These are phyloP conservation scores for Teleiodes luculella DNA, from an alignment of 2,888 invertebrate species.

Conservation along the genomic window DNA sequence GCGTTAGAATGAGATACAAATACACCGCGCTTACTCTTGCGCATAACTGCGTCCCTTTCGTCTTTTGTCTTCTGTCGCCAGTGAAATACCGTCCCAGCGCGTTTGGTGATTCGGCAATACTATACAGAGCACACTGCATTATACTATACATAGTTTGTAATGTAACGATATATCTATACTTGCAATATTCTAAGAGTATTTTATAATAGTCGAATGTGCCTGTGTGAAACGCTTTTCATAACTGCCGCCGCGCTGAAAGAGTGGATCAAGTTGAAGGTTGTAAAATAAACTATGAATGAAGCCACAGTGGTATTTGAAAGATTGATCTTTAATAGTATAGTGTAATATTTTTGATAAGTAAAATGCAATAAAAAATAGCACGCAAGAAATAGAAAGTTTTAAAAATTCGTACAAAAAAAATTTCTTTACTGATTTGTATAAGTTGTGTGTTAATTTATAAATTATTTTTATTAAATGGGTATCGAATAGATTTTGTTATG, in stretches of 20 bases:
- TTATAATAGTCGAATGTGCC: conserved; percentile 47
- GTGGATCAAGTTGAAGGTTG: neutral
- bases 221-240: conserved; percentile 33
- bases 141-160: conserved; percentile 33
- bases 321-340: neutral
- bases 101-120: conserved; percentile 63
- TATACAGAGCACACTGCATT: conserved; percentile 32
- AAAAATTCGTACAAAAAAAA: neutral
- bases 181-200: conserved; percentile 35
- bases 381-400: neutral
- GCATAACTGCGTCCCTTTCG: too few relatives aligned
- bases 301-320: neutral
- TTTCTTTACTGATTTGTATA: neutral
- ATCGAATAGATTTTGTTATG: neutral
- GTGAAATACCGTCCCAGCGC: conserved; percentile 19
- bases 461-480: neutral
- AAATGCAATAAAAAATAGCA: neutral
- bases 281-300: neutral
- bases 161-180: conserved; percentile 26
- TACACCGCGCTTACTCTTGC: too few relatives aligned
- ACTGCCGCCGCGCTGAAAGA: neutral
- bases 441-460: neutral
- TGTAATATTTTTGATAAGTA: conserved; percentile 3
- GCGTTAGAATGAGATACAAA: too few relatives aligned
- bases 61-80: too few relatives aligned